Percentiles rank a stretch among this genome's conserved stretches.
These are phyloP conservation scores for Acrocephalus kingi DNA, from an alignment of 2,113 vertebrate genomes.

Conservation along the genomic window DNA sequence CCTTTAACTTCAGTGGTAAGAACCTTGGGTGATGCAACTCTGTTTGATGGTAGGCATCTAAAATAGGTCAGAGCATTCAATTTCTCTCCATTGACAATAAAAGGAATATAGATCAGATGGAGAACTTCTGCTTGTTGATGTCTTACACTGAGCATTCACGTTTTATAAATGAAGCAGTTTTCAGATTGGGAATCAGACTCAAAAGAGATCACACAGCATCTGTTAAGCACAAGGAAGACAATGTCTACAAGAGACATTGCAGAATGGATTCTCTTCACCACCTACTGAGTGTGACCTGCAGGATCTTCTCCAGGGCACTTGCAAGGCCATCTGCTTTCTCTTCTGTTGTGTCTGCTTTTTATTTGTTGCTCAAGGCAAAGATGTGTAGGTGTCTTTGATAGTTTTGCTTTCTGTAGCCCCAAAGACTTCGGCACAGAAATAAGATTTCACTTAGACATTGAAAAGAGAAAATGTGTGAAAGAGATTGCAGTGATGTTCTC, in stretches of 20 bases:
- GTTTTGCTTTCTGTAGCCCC: constrained; percentile 15
- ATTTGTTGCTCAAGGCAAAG: background rate
- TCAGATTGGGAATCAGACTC: background rate
- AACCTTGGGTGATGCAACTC: background rate
- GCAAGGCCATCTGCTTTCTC: constrained; percentile 22
- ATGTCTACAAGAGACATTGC: background rate
- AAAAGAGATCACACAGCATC: background rate
- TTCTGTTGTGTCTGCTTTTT: constrained; percentile 9
- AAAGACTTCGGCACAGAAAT: constrained; percentile 4
- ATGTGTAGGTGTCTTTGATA: constrained; percentile 2
- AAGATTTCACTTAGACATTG: background rate
- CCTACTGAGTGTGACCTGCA: background rate
- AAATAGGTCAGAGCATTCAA: constrained; percentile 10
- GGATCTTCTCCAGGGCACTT: constrained; percentile 9
- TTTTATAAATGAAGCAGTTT: background rate
- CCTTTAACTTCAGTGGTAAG: background rate
- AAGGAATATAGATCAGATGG: background rate
- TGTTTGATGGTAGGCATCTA: constrained; percentile 1
- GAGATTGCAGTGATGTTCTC: constrained; percentile 21
- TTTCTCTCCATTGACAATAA: background rate
- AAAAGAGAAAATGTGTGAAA: constrained; percentile 50
- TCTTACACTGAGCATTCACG: background rate
- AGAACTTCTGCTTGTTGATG: background rate
- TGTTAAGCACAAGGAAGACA: background rate
- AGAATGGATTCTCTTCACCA: background rate